These are phyloP conservation scores for Ancistrus triradiatus DNA, from an alignment of 2,113 vertebrate species.

Conservation along the genomic window DNA sequence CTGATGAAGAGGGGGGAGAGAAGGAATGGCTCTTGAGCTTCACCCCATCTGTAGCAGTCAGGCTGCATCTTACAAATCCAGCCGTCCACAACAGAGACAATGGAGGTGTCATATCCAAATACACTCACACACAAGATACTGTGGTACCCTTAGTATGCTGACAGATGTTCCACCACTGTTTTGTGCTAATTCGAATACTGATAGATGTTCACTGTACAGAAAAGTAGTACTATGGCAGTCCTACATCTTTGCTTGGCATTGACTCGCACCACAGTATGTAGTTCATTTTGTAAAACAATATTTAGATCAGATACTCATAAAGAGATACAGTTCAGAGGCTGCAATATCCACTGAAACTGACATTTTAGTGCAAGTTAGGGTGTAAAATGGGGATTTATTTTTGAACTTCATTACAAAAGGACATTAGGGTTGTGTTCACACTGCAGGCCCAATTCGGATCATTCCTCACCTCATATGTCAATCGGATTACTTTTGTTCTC, in stretches of 20 bases:
- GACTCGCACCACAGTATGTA: neutral
- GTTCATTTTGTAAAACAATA: neutral
- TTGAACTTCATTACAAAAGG: too few species aligned
- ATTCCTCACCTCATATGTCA: too few species aligned
- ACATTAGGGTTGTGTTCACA: too few species aligned
- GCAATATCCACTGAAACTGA: too few species aligned
- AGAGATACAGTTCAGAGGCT: neutral
- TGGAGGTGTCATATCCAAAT: conserved; percentile 16
- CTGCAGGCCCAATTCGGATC: too few species aligned
- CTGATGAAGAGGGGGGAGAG: conserved; percentile 3
- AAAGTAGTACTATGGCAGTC: neutral
- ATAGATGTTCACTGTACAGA: conserved; percentile 17
- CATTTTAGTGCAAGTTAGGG: too few species aligned
- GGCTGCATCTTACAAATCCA: conserved; percentile 23
- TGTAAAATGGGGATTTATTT: too few species aligned
- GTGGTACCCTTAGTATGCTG: too few species aligned
- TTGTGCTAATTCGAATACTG: conserved; percentile 19
- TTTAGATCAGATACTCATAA: too few species aligned
- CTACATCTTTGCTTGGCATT: neutral
- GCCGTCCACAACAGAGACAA: conserved; percentile 25
- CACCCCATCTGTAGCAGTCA: conserved; percentile 29
- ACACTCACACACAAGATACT: conserved; percentile 5
- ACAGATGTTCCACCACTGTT: conserved; percentile 3
- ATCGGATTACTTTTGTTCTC: too few species aligned
- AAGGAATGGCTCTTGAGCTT: conserved; percentile 26